Percentiles rank a stretch among this genome's conserved stretches.
These are phyloP conservation scores for Myotis davidii DNA, from an alignment of 2,113 vertebrate species.

Conservation along the genomic window DNA sequence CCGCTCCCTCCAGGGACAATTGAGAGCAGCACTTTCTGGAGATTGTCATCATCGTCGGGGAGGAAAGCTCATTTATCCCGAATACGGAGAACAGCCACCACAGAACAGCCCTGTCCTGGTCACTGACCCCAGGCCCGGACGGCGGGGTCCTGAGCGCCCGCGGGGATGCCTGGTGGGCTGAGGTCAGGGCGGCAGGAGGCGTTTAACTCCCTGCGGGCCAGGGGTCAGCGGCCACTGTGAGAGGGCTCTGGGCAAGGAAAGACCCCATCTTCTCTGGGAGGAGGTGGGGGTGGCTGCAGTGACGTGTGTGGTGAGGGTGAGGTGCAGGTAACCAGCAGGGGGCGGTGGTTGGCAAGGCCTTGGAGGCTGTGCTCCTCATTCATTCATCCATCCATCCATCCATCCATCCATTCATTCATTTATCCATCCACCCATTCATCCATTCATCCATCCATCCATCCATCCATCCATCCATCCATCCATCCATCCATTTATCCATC, in stretches of 20 bases:
- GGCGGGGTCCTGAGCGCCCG: neutral
- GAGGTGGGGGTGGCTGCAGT: neutral
- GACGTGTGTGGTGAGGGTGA: neutral
- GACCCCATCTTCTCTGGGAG: neutral
- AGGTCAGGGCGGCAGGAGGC: neutral
- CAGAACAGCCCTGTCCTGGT: neutral
- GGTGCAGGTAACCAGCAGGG: neutral
- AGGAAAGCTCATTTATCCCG: conserved; percentile 54
- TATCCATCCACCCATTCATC: too few species aligned
- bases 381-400: neutral
- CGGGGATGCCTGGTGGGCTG: neutral
- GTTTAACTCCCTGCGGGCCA: fast-evolving
- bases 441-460: neutral
- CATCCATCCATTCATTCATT: too few species aligned
- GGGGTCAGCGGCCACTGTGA: neutral
- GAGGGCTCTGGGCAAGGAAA: neutral
- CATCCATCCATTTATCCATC: too few species aligned
- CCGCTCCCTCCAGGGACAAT: conserved; percentile 56
- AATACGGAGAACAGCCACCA: neutral
- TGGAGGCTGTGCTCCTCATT: too few species aligned
- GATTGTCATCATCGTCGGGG: conserved; percentile 73
- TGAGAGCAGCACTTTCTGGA: conserved; percentile 60
- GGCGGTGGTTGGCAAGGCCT: neutral
- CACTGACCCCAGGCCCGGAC: neutral
- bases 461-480: too few species aligned